A percentile compares a stretch with the other conserved stretches of the same genome.
Conservation (phyloP, 1,140 invertebrate species). For the Drosophila sproati region DNA sequence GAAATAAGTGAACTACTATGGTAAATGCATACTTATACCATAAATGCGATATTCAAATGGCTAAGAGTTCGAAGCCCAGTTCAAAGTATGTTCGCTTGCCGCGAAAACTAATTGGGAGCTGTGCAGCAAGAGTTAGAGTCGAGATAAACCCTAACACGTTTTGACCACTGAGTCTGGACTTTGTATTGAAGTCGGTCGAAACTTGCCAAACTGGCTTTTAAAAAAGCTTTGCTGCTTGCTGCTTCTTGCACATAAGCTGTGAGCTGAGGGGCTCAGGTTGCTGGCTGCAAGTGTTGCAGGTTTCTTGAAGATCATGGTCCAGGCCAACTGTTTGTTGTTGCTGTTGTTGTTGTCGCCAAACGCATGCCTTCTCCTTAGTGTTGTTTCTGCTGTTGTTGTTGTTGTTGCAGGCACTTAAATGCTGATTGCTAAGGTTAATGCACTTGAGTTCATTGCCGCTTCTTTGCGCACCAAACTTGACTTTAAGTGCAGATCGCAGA, state of each 20-base stretch:
- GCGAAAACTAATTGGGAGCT: constrained; percentile 16
- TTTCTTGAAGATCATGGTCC: constrained; percentile 78
- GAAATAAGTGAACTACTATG: neutral
- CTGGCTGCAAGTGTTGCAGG: constrained; percentile 65
- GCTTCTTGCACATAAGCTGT: constrained; percentile 56
- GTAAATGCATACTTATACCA: neutral
- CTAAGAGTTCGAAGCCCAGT: neutral
- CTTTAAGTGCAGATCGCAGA: constrained; percentile 29
- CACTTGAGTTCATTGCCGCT: constrained; percentile 80
- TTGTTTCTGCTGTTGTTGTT: constrained; percentile 34
- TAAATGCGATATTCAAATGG: constrained; percentile 2
- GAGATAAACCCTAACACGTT: constrained; percentile 56
- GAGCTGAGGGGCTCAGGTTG: constrained; percentile 29
- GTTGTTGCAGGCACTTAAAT: constrained; percentile 68
- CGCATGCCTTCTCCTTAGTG: constrained; percentile 40
- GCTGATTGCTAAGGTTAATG: constrained; percentile 80
- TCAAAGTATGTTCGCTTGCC: constrained; percentile 18
- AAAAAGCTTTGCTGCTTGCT: constrained; percentile 34
- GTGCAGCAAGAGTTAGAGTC: constrained; percentile 17
- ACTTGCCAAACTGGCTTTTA: constrained; percentile 74
- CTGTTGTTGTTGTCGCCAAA: constrained; percentile 64
- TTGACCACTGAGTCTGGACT: constrained; percentile 45
- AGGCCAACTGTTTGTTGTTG: constrained; percentile 63
- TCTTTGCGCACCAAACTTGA: constrained; percentile 77
- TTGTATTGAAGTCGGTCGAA: constrained; percentile 50